Percentiles rank a stretch among this genome's conserved stretches.
phyloP scores from a whole-genome alignment of 2,888 invertebrate species.

The Crioceris asparagi region DNA sequence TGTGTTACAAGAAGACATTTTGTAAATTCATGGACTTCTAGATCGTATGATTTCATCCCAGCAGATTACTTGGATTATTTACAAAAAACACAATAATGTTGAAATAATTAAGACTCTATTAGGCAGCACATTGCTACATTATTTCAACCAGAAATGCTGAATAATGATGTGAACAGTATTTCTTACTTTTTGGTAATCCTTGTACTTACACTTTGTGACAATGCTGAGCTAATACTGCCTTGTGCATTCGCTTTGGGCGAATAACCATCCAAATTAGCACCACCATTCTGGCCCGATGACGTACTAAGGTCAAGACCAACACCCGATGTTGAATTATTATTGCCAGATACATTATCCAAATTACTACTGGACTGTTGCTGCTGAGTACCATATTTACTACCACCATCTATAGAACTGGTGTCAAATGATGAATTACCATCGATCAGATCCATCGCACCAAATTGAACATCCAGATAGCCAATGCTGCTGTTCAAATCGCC shows the following conservation, averaged over 20 bases:
- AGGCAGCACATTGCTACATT: too few relatives aligned
- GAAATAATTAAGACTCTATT: too few relatives aligned
- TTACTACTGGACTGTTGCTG: slow-evolving; percentile 15
- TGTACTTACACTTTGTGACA: slow-evolving; percentile 35
- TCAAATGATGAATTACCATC: slow-evolving; percentile 38
- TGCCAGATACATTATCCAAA: slow-evolving; percentile 28
- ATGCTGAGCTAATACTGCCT: slow-evolving; percentile 38
- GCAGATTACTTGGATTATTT: too few relatives aligned
- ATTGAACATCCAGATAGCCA: slow-evolving; percentile 82
- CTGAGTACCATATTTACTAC: slow-evolving; percentile 37
- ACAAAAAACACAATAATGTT: too few relatives aligned
- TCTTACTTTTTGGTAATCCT: too few relatives aligned
- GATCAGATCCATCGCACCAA: slow-evolving; percentile 76
- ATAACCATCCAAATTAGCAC: slow-evolving; percentile 41
- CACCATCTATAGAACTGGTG: slow-evolving; percentile 34
- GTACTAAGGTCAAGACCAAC: slow-evolving; percentile 34
- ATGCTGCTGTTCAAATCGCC: slow-evolving; percentile 69
- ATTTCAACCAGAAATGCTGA: too few relatives aligned
- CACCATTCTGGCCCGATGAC: slow-evolving; percentile 37
- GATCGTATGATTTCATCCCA: too few relatives aligned
- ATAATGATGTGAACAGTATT: too few relatives aligned
- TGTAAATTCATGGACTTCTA: too few relatives aligned
- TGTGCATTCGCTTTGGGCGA: slow-evolving; percentile 32
- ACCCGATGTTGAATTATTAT: slow-evolving; percentile 23
- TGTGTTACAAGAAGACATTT: too few relatives aligned